Percentiles rank a stretch among this genome's conserved stretches.
These are phyloP conservation scores for Crax fasciolata DNA, from an alignment of 2,797 vertebrate genomes.

Conservation along the genomic window DNA sequence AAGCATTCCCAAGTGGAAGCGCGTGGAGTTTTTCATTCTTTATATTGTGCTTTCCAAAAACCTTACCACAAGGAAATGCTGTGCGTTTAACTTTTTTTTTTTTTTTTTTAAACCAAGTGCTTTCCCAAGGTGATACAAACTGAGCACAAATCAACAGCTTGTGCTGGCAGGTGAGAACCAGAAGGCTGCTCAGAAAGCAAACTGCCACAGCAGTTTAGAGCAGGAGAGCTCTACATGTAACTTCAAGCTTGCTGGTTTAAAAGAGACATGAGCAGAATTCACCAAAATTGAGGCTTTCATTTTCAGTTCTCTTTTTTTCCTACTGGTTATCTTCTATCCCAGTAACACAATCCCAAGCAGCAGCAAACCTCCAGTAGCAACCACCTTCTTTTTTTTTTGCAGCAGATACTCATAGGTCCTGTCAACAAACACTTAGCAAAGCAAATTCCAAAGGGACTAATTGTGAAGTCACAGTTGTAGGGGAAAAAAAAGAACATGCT, in stretches of 20 bases:
- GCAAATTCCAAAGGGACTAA: background rate
- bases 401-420: background rate
- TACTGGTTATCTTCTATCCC: background rate
- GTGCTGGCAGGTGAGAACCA: slow-evolving; percentile 17
- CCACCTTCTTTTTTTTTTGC: background rate
- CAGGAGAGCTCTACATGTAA: background rate
- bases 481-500: background rate
- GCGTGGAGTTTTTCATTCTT: background rate
- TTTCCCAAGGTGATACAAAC: slow-evolving; percentile 18
- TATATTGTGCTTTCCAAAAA: slow-evolving; percentile 27
- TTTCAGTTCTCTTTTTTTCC: background rate
- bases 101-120: background rate
- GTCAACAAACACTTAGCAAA: background rate
- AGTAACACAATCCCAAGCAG: background rate
- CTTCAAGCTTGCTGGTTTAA: background rate
- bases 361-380: background rate
- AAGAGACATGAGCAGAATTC: background rate
- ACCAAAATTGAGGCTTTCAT: background rate
- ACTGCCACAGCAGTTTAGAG: background rate
- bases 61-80: background rate
- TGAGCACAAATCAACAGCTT: slow-evolving; percentile 16
- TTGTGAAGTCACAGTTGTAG: background rate
- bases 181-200: slow-evolving; percentile 10
- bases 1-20: background rate
- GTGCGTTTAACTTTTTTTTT: slow-evolving; percentile 18